Evolutionary conservation across 2,888 invertebrate genomes (phyloP), one percentile per base, ranked within the genome.

Genomic region (Azorinus chamasolen): DNA sequence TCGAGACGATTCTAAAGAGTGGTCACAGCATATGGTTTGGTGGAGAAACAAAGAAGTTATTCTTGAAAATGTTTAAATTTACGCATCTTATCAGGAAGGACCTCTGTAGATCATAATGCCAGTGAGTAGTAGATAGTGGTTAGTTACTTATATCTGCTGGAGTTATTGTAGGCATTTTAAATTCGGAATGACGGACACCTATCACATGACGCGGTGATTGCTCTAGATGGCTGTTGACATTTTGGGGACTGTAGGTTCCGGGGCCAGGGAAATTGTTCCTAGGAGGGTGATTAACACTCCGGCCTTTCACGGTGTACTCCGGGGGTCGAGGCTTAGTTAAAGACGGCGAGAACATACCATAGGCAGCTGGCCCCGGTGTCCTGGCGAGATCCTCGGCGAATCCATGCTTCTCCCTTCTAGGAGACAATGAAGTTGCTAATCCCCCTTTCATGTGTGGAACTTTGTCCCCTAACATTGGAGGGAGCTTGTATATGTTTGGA

Each of bases 131-230:
- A n/a, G n/a, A n/a, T n/a, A n/a, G n/a, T n/a, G n/a, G n/a, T n/a
- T n/a, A n/a, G n/a, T n/a, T n/a, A n/a, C n/a, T n/a, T n/a, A n/a
- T 6, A 62, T 88, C 87, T 12, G 87, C 84, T 20, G 79, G 57
- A 5, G 86, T 83, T 46, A 88, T 50, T 0, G 83, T 74, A 14
- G 89, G 87, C 84, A 86, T 79, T 20, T 79, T 73, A 64, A 83
- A 87, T 45, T 86, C 83, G 18, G 88, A 87, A 73, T 89, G 89
- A 43, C 79, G 76, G 6, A 87, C 83, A 12, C 89, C 89, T 24
- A 89, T 85, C 45, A 83, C 72, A 61, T 87, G 84, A 39, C 86
- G 55, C 0, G 89, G 89, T 3, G 84, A 83, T 25, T 62, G 68
- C 39, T 83, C 79, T 59, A 79, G 64, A 53, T 80, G 80, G 51